Base-by-base conservation (phyloP, 1,140 invertebrate species). In the Prorops nasuta region DNA sequence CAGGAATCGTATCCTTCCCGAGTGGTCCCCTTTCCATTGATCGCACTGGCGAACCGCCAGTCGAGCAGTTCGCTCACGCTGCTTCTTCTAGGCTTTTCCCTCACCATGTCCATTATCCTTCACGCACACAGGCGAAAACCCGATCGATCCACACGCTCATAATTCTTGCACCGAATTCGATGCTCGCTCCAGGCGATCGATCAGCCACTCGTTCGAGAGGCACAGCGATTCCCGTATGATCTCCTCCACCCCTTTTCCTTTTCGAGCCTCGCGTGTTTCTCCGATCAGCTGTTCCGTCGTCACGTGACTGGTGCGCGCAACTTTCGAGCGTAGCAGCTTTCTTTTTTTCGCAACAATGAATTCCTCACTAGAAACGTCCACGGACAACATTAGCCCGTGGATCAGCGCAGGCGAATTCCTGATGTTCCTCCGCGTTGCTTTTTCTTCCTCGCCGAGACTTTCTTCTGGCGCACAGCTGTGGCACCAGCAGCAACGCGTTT, bases 41-140 rank as follows among this genome's bases (percentile, higher is more conserved):
- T 40, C n/a, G 56, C 37, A 9, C 52, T n/a, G n/a, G n/a, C n/a
- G n/a, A n/a, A 61, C 44, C 58, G 60, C 58, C 61, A 67, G n/a
- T 65, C 56, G 36, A 62, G 55, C 46, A 68, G 18, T 47, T 71
- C 70, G 44, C 66, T 67, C 34, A 64, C 61, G 36, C 69, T 71
- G 36, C 65, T 61, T 18, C 67, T 63, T 20, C 71, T 58, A 15
- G 58, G 56, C 10, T 60, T 70, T 22, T 66, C 65, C 16, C 47
- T 65, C 57, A 69, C 56, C 55, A 63, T 68, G 35, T 65, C 44
- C 49, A 50, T 62, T 31, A 49, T 60, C 50, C 53, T 22, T 43
- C 7, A 7, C 21, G 15, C 41, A n/a, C 17, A 3, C 4, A 12
- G n/a, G n/a, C n/a, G n/a, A n/a, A n/a, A n/a, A n/a, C 1, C 40